Percentiles rank a stretch among this genome's conserved stretches.
Evolutionary conservation across 2,888 invertebrate species (phyloP).

Genomic region (Pegoplata infirma): DNA sequence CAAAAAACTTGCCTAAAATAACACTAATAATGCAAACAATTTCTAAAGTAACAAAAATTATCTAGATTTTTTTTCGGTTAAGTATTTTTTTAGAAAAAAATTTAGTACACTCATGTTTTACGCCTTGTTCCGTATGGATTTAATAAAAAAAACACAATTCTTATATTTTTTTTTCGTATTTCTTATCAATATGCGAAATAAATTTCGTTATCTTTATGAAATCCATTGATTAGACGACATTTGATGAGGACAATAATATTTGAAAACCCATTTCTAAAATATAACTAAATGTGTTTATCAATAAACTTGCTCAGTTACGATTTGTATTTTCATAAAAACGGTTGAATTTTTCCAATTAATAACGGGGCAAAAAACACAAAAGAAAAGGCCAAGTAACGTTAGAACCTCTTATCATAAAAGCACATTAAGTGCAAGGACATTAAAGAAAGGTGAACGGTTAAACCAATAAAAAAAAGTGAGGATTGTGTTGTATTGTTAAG

Average conservation of each 20-base stretch:
- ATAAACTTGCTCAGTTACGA: slow-evolving; percentile 23
- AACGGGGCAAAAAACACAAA: background rate
- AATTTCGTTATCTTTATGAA: slow-evolving; percentile 10
- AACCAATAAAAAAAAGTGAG: background rate
- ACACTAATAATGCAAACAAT: no score
- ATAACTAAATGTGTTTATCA: slow-evolving; percentile 20
- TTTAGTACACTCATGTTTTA: background rate
- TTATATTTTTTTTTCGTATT: background rate
- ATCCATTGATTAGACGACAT: slow-evolving; percentile 23
- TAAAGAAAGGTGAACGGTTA: background rate
- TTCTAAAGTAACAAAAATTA: no score
- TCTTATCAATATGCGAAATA: slow-evolving; percentile 24
- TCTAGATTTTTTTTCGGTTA: no score
- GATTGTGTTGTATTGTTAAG: no score
- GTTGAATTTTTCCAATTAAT: background rate
- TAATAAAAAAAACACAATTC: background rate
- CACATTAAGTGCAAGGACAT: background rate
- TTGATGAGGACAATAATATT: background rate
- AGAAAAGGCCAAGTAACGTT: background rate
- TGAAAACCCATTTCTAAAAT: no score
- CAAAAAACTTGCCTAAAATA: no score
- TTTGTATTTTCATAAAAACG: background rate
- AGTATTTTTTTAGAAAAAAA: no score
- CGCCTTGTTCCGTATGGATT: background rate
- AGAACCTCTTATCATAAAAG: background rate